Conservation (phyloP, 2,888 invertebrate species). For the Acanthosepion esculentum region DNA sequence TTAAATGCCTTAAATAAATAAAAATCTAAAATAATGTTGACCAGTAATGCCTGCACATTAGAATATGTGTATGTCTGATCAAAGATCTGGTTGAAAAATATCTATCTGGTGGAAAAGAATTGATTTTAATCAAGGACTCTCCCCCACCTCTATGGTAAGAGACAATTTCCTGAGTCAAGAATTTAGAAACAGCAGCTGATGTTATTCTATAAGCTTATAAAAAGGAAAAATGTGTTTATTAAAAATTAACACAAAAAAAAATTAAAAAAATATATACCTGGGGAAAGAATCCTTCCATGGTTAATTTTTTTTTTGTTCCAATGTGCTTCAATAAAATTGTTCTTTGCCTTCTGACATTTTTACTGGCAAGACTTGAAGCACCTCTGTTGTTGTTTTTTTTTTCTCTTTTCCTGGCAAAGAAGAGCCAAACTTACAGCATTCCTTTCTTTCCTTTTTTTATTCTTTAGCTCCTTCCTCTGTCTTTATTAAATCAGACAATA, state of each 20-base stretch:
- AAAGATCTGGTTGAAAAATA: background rate
- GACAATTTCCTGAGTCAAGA: background rate
- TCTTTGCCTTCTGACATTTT: background rate
- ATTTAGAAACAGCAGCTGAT: background rate
- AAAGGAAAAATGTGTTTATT: background rate
- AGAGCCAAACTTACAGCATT: background rate
- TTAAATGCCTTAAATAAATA: constrained; percentile 8
- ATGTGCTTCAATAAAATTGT: background rate
- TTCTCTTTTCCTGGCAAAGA: background rate
- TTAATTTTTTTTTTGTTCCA: background rate
- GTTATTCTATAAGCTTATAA: background rate
- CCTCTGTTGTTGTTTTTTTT: background rate
- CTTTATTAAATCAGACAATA: background rate
- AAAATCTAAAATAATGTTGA: background rate
- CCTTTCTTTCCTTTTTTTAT: background rate
- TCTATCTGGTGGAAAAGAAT: background rate
- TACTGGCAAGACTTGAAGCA: background rate
- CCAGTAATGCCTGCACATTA: background rate
- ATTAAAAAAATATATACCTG: background rate
- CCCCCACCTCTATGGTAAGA: background rate
- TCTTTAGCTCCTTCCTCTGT: background rate
- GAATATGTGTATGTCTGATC: background rate
- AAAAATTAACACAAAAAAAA: background rate
- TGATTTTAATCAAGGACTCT: background rate
- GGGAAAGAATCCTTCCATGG: background rate